Evolutionary conservation across 2,113 vertebrate genomes (phyloP).

Genomic region (Dipodomys merriami): DNA sequence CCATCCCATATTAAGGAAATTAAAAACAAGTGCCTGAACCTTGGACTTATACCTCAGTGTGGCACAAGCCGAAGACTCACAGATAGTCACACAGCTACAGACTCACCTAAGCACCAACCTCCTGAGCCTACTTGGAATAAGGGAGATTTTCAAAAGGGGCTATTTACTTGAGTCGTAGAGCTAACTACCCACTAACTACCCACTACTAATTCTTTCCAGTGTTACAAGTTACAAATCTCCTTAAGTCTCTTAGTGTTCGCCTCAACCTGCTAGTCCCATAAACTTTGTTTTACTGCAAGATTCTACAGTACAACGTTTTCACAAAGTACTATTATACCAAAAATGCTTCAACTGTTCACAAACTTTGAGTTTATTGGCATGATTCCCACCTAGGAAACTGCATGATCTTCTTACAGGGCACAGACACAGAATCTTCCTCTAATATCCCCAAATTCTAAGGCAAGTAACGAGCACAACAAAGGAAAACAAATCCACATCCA

Average conservation of each 20-base stretch:
- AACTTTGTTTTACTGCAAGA: not conserved
- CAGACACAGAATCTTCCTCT: not conserved
- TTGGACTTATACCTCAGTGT: not conserved
- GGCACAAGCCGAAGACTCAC: not conserved
- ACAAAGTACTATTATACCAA: not conserved
- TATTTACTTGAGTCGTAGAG: not conserved
- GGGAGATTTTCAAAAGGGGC: not conserved
- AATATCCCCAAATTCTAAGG: too few species aligned
- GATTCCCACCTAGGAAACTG: not conserved
- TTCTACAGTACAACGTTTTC: not conserved
- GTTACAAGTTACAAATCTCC: conserved; percentile 5
- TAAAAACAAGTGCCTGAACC: not conserved
- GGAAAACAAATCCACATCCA: conserved; percentile 19
- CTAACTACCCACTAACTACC: not conserved
- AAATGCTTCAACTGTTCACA: not conserved
- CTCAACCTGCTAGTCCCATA: not conserved
- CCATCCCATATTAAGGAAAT: not conserved
- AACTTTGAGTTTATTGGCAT: not conserved
- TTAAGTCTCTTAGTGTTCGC: conserved; percentile 4
- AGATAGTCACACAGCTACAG: not conserved
- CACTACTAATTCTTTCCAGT: conserved; percentile 7
- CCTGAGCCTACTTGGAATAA: not conserved
- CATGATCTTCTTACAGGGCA: not conserved
- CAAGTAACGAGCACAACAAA: not conserved
- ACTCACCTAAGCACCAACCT: not conserved